Evolutionary conservation across 1,140 invertebrate genomes (phyloP).

Genomic region (Dufourea novaeangliae): DNA sequence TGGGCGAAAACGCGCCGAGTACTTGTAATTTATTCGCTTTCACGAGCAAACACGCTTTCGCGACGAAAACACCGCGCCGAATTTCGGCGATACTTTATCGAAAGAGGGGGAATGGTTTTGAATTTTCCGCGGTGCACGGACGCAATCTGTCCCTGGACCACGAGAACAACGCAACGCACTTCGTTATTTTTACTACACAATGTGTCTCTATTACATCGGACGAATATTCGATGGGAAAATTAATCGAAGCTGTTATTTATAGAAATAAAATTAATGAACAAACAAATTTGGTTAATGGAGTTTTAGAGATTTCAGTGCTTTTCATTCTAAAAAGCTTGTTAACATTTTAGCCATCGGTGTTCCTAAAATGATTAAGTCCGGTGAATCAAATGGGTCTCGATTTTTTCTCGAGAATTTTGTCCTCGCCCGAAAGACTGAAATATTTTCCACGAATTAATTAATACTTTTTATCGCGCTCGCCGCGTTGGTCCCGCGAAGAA

Average conservation of each 20-base stretch:
- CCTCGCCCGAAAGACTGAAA: not conserved
- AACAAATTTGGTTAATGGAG: too few relatives aligned
- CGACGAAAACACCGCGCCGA: not conserved
- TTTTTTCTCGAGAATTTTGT: too few relatives aligned
- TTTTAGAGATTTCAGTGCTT: not conserved
- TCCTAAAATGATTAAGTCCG: too few relatives aligned
- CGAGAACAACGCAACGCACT: not conserved
- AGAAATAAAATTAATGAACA: too few relatives aligned
- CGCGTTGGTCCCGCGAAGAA: not conserved
- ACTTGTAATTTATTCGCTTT: conserved; percentile 25
- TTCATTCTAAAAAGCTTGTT: too few relatives aligned
- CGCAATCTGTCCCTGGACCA: too few relatives aligned
- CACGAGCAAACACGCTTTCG: not conserved
- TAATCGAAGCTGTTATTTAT: too few relatives aligned
- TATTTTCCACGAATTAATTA: conserved; percentile 23
- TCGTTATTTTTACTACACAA: too few relatives aligned
- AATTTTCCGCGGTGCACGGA: not conserved
- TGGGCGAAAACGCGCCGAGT: not conserved
- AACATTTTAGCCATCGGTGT: too few relatives aligned
- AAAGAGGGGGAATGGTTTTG: too few relatives aligned
- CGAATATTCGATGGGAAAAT: too few relatives aligned
- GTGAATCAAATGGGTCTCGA: not conserved
- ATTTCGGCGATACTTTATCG: not conserved
- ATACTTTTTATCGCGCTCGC: not conserved
- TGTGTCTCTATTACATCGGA: too few relatives aligned